Base-by-base conservation (phyloP, 2,797 vertebrate genomes). In the Artibeus jamaicensis region DNA sequence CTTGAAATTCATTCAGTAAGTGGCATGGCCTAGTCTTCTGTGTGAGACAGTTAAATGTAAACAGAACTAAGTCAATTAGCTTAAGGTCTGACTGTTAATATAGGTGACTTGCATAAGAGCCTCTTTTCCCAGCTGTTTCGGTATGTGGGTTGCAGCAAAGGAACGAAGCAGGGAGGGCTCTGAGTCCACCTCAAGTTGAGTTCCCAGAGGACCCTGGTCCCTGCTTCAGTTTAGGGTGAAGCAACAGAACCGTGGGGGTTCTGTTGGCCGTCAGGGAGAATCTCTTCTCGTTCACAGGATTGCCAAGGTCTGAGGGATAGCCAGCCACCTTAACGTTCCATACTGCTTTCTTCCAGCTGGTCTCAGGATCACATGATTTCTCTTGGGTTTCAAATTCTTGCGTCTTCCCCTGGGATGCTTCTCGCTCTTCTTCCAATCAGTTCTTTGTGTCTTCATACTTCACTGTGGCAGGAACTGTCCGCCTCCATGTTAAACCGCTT, bases 201-300 rank as follows among this genome's bases (percentile, higher is more conserved):
- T 21, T 32, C 42, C 19, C 0, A 26, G 32, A n/a, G 65, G 14
- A 48, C 39, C 14, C 32, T 18, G 32, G 32, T 29, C 21, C 32
- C 29, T 5, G 2, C 79, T 42, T 48, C 9, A 7, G 21, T 8
- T 8, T 9, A n/a, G n/a, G 37, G 37, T 0, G 7, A 6, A 71
- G 46, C 57, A 59, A 16, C 37, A 24, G 34, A 62, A 24, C 24
- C 7, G 3, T 34, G 26, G 16, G 34, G 32, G 37, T 12, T n/a
- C n/a, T n/a, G n/a, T n/a, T 59, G 2, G 3, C 0, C 0, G 0
- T 7, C 7, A 10, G 10, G 19, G 65, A 76, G 26, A 42, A 18
- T 29, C 50, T 46, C 42, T 68, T 79, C 37, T 68, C 34, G 2
- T 21, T n/a, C 53, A 29, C 26, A n/a, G 59, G 24, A 42, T 85